Base-by-base conservation (phyloP, 1,140 invertebrate genomes). In the Psix sp. region DNA sequence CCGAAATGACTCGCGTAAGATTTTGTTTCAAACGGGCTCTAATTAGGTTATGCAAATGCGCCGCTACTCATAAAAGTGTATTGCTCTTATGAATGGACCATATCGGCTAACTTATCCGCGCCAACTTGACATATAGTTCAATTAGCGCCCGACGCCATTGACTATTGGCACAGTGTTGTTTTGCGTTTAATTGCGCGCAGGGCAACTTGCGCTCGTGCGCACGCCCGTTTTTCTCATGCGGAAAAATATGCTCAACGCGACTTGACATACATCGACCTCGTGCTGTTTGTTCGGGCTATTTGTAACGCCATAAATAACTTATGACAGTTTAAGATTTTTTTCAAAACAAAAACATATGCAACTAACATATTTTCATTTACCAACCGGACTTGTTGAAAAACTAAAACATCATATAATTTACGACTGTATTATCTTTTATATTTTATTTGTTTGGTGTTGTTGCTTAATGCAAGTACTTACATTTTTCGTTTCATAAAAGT, bases 21-120 rank as follows among this genome's bases (percentile, higher is more conserved):
- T 36, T 31, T 42, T 65, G 48, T 49, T 54, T 45, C 38, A 45
- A 51, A 26, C 31, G 60, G 15, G 38, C 20, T 48, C 42, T 56
- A 65, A 65, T 65, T 65, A 54, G 49, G 60, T 65, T 65, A 54
- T 65, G 60, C 48, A 54, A 56, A 56, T 65, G 33, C 24, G 4
- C 14, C 38, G 13, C 20, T 3, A 35, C n/a, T 40, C 18, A 24
- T 29, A 42, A 57, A 56, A 56, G 62, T 57, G 43, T 43, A 49
- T 42, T 56, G 43, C 43, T 48, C 62, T 56, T 39, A 48, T 13
- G 43, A 56, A 48, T 48, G 24, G 9, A 9, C 51, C 35, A 54
- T 56, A 54, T 66, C 49, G 49, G 33, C 26, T 17, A 54, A 26
- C 16, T 16, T 40, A 56, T 21, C 35, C 51, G 43, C 33, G 35